Evolutionary conservation across 2,888 invertebrate species (phyloP), one percentile per base, ranked within the genome.

Genomic region (Hipparchia semele): DNA sequence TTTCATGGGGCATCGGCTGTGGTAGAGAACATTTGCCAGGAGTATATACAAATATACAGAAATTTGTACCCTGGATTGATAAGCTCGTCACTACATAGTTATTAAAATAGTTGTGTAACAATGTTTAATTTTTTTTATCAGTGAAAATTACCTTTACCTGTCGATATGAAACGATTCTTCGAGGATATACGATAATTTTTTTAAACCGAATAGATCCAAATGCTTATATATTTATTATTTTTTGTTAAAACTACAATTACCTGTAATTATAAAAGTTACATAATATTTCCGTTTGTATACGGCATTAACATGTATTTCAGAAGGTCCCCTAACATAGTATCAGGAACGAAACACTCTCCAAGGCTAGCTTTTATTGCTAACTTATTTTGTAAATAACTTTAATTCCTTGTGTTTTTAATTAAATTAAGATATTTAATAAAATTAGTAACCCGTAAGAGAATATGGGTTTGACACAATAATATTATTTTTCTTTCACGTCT

Each of bases 1-100:
- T 97, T 0, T 98, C 98, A 0, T 98, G 98, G 98, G 98, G 98
- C 74, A 98, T 98, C 79, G 98, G 98, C 72, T 98, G 98, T 82
- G 98, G 98, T 0, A 94, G 98, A 0, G 98, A 98, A 82, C 98
- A 98, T 82, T 89, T 98, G 7, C 98, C 98, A 0, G 98, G 98
- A 2, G 98, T 98, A 6, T 98, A 98, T 85, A 98, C 98, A 0
- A 98, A 98, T 82, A 98, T 98, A 84, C 98, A 98, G 86, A 97
- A 97, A 86, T 98, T 98, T 86, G 97, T 98, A 78, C 98, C 98
- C 33, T 98, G 98, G 98, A 96, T 98, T 68, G 97, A 97, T 82
- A 97, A 97, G 90, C 96, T 60, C 10, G 59, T 60, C 59, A 33
- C 59, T 60, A 60, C 59, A 2, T 60, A 60, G 49, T 49, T 49